Evolutionary conservation across 2,113 vertebrate species (phyloP).

Genomic region (Hypocryptadius cinnamomeus): DNA sequence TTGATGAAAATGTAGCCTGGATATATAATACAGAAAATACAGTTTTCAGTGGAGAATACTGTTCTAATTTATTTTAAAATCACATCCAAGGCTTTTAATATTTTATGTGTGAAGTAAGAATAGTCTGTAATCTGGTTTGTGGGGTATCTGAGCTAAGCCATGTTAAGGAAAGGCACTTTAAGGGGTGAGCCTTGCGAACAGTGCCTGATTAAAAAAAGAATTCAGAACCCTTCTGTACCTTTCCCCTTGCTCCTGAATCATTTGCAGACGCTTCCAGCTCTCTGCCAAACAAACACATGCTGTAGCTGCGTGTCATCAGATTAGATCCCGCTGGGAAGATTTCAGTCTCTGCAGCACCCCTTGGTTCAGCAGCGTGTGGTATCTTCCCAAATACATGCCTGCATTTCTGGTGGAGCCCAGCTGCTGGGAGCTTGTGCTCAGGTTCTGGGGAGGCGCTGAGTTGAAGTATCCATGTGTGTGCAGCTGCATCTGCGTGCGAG

Average conservation of each 20-base stretch:
- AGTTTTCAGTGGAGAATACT: not conserved
- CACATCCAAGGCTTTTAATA: not conserved
- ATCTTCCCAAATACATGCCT: constrained; percentile 69
- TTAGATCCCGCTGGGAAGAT: not conserved
- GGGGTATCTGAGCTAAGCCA: constrained; percentile 33
- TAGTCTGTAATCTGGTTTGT: constrained; percentile 47
- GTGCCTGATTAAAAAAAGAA: not conserved
- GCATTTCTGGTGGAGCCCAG: constrained; percentile 65
- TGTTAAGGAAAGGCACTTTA: not conserved
- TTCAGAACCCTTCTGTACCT: not conserved
- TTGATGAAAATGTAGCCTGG: not conserved
- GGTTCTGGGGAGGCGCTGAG: constrained; percentile 59
- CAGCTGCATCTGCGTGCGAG: constrained; percentile 35
- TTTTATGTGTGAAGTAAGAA: constrained; percentile 38
- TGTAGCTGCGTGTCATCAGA: not conserved
- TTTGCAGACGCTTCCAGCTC: not conserved
- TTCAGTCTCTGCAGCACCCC: constrained; percentile 19
- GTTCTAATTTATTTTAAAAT: not conserved
- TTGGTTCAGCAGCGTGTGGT: constrained; percentile 70
- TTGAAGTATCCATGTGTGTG: constrained; percentile 38
- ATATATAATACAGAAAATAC: not conserved
- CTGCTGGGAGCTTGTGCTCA: constrained; percentile 63
- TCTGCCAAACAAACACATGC: not conserved
- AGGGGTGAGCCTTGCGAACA: not conserved
- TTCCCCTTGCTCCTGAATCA: not conserved